These are phyloP conservation scores for Tokudaia tokunoshimensis DNA, from an alignment of 2,797 vertebrate genomes.

Conservation along the genomic window DNA sequence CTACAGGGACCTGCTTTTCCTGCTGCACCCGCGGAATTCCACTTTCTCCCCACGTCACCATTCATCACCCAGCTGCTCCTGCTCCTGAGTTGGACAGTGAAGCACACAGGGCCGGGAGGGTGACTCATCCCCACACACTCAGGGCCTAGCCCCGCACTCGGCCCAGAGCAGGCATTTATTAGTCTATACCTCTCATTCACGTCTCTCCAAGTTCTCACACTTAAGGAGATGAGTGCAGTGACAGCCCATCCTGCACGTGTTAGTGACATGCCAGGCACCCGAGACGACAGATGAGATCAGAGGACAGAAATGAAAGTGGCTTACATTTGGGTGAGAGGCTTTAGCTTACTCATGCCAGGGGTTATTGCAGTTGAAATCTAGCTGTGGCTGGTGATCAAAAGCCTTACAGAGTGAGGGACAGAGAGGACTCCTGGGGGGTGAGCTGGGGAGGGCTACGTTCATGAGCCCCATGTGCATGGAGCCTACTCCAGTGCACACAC, in stretches of 20 bases:
- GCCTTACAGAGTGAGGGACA: neutral
- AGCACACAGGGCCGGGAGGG: neutral
- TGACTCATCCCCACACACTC: neutral
- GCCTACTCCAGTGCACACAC: neutral
- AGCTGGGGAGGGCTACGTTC: neutral
- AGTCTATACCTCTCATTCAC: neutral
- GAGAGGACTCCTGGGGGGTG: rapidly evolving
- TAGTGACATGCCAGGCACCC: neutral
- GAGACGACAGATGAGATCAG: conserved; percentile 1
- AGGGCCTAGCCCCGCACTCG: neutral
- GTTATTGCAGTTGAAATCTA: conserved; percentile 56
- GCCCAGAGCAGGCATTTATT: neutral
- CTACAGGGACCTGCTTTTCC: neutral
- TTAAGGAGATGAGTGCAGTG: neutral
- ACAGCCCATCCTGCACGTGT: neutral
- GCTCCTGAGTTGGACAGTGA: neutral
- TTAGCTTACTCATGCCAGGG: neutral
- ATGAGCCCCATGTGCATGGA: neutral
- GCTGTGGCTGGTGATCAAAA: conserved; percentile 4
- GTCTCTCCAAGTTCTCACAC: neutral
- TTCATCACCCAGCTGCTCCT: neutral
- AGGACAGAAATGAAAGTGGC: neutral
- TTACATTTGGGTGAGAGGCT: conserved; percentile 36
- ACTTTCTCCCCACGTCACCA: neutral
- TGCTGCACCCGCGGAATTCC: neutral